Conservation (phyloP, 1,140 invertebrate species). For the Panonychus citri region DNA sequence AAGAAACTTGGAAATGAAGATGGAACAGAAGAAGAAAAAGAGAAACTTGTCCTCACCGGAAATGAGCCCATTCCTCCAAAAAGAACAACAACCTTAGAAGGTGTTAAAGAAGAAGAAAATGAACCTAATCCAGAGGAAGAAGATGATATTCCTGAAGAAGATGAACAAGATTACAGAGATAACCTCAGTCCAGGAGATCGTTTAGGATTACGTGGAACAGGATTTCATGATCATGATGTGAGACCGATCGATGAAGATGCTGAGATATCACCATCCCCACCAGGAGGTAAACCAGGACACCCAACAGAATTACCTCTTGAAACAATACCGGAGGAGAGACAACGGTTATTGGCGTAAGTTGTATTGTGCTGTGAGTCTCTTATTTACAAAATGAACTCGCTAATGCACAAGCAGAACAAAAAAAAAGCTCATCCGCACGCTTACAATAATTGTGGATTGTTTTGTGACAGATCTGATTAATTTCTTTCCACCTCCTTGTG, state of each 20-base stretch:
- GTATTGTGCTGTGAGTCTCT: slow-evolving; percentile 28
- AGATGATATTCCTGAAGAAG: background rate
- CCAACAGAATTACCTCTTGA: background rate
- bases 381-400: no score
- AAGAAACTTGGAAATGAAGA: background rate
- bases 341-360: slow-evolving; percentile 23
- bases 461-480: no score
- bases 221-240: background rate
- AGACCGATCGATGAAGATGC: background rate
- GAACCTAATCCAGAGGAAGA: background rate
- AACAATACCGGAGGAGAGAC: slow-evolving; percentile 10
- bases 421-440: no score
- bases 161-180: background rate
- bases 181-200: background rate
- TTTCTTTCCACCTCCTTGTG: background rate
- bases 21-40: slow-evolving; percentile 1
- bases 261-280: background rate
- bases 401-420: no score
- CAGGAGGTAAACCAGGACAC: background rate
- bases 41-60: background rate
- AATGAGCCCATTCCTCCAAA: background rate
- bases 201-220: background rate
- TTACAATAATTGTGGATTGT: no score
- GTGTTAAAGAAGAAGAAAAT: background rate
- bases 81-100: background rate